These are phyloP conservation scores for Sisyra nigra DNA, from an alignment of 2,888 invertebrate species.

Conservation along the genomic window DNA sequence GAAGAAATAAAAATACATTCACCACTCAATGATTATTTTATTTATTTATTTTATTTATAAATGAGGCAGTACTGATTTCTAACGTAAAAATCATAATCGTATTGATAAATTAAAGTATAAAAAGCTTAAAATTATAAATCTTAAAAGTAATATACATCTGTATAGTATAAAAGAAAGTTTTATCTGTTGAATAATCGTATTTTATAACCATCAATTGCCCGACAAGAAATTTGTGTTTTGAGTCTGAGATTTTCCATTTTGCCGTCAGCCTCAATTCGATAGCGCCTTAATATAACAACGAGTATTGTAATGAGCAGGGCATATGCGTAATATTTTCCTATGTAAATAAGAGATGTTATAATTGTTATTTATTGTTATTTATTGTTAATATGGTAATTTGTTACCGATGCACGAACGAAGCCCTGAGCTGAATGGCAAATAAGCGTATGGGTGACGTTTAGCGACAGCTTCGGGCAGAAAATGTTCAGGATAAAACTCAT, in stretches of 20 bases:
- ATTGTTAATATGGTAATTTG: background rate
- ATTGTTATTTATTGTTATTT: background rate
- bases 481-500: slow-evolving; percentile 22
- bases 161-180: no score
- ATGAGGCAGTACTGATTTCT: no score
- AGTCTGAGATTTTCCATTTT: background rate
- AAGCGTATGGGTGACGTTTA: slow-evolving; percentile 18
- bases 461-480: slow-evolving; percentile 19
- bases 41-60: no score
- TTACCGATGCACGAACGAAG: slow-evolving; percentile 16
- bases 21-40: no score
- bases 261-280: background rate
- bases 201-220: slow-evolving; percentile 15
- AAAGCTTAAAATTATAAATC: no score
- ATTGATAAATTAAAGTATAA: no score
- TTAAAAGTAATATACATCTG: no score
- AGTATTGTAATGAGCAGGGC: background rate
- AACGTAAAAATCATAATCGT: no score
- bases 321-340: slow-evolving; percentile 1
- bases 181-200: slow-evolving; percentile 16
- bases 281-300: background rate
- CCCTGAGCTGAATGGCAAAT: slow-evolving; percentile 22
- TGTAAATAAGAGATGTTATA: background rate
- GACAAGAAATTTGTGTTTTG: background rate
- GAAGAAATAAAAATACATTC: no score